Percentiles rank a stretch among this genome's conserved stretches.
Conservation (phyloP, 2,113 vertebrate species). For the Mola mola region DNA sequence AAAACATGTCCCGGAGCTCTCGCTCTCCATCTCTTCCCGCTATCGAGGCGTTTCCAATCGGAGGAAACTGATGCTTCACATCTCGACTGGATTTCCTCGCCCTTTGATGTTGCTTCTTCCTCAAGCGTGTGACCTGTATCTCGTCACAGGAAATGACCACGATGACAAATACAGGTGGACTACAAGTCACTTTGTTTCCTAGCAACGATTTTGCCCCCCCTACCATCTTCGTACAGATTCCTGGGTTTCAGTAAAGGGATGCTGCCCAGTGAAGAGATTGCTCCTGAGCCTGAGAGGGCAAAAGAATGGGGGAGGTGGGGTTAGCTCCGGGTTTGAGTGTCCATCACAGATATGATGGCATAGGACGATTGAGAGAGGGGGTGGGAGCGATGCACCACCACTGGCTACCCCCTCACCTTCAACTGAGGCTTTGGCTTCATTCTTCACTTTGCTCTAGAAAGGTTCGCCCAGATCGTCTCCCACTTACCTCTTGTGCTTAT, state of each 20-base stretch:
- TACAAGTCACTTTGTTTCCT: slow-evolving; percentile 61
- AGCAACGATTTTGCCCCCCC: slow-evolving; percentile 35
- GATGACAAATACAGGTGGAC: slow-evolving; percentile 56
- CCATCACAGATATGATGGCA: slow-evolving; percentile 51
- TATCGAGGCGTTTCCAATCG: slow-evolving; percentile 47
- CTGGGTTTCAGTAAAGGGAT: slow-evolving; percentile 36
- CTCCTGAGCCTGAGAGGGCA: slow-evolving; percentile 28
- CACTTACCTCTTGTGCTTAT: too few relatives aligned
- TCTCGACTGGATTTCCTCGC: slow-evolving; percentile 49
- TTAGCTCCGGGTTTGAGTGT: slow-evolving; percentile 43
- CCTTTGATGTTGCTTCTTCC: slow-evolving; percentile 61
- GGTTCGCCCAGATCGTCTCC: too few relatives aligned
- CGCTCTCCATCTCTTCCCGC: slow-evolving; percentile 20
- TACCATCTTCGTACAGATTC: slow-evolving; percentile 13
- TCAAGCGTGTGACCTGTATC: slow-evolving; percentile 45
- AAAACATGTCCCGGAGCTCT: slow-evolving; percentile 57
- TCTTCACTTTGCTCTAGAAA: too few relatives aligned
- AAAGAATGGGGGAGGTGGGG: slow-evolving; percentile 38
- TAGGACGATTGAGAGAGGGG: slow-evolving; percentile 6
- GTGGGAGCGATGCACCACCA: neutral
- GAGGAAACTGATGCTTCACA: slow-evolving; percentile 50
- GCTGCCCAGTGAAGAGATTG: slow-evolving; percentile 37
- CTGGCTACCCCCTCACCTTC: too few relatives aligned
- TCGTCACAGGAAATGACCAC: slow-evolving; percentile 9
- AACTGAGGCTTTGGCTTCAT: too few relatives aligned